Conservation (phyloP, 2,888 invertebrate species). For the Arctia plantaginis region DNA sequence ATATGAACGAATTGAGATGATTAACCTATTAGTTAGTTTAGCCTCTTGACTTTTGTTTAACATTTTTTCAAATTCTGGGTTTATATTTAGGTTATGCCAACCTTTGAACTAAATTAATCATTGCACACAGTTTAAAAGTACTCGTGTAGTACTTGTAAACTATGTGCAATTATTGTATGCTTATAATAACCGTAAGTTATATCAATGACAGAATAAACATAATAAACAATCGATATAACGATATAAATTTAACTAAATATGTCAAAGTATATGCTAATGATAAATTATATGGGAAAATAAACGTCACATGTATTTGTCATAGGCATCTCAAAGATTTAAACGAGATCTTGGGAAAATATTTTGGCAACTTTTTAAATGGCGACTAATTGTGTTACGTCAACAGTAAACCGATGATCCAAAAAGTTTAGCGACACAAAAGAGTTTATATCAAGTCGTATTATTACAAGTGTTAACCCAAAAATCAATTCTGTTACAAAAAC, state of each 20-base stretch:
- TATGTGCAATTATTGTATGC: too few relatives aligned
- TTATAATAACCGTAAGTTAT: background rate
- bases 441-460: conserved; percentile 25
- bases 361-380: background rate
- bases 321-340: background rate
- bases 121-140: too few relatives aligned
- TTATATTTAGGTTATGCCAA: too few relatives aligned
- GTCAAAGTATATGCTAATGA: background rate
- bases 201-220: background rate
- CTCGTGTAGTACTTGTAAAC: too few relatives aligned
- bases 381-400: conserved; percentile 12
- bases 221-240: background rate
- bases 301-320: background rate
- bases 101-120: background rate
- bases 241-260: background rate
- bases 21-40: background rate
- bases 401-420: conserved; percentile 24
- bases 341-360: background rate
- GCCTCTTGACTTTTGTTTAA: background rate
- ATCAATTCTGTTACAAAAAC: conserved; percentile 33
- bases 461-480: conserved; percentile 36
- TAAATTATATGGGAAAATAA: background rate
- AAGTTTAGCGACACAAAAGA: conserved; percentile 18
- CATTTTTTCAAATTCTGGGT: too few relatives aligned
- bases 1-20: background rate